Evolutionary conservation across 1,140 invertebrate genomes (phyloP).

Genomic region (Rhynchophorus ferrugineus): DNA sequence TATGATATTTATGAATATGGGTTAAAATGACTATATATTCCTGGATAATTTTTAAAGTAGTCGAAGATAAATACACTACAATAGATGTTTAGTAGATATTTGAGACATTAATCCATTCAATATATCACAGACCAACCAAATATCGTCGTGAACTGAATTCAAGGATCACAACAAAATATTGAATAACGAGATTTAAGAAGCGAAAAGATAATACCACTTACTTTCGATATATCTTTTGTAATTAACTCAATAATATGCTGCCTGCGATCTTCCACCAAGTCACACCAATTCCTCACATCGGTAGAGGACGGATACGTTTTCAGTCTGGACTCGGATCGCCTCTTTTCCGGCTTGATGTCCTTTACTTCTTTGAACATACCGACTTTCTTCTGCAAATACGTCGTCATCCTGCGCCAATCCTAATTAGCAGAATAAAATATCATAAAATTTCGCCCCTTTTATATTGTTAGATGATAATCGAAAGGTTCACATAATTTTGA

Average conservation of each 20-base stretch:
- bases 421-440: too few relatives aligned
- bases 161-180: too few relatives aligned
- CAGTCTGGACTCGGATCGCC: constrained; percentile 31
- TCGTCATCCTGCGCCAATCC: constrained; percentile 28
- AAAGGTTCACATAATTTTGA: background rate
- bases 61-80: too few relatives aligned
- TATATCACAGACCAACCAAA: too few relatives aligned
- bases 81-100: too few relatives aligned
- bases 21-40: too few relatives aligned
- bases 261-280: constrained; percentile 27
- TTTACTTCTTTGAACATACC: constrained; percentile 23
- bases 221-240: constrained; percentile 18
- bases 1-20: too few relatives aligned
- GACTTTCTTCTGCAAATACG: constrained; percentile 25
- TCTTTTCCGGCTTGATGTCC: constrained; percentile 17
- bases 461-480: background rate
- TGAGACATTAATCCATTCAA: too few relatives aligned
- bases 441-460: background rate
- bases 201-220: too few relatives aligned
- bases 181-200: too few relatives aligned
- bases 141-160: too few relatives aligned
- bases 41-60: too few relatives aligned
- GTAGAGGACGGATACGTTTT: constrained; percentile 30
- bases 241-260: constrained; percentile 35
- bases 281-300: constrained; percentile 31